Evolutionary conservation across 2,888 invertebrate genomes (phyloP), one percentile per base, ranked within the genome.

Genomic region (Parapristionchus giblindavisi): DNA sequence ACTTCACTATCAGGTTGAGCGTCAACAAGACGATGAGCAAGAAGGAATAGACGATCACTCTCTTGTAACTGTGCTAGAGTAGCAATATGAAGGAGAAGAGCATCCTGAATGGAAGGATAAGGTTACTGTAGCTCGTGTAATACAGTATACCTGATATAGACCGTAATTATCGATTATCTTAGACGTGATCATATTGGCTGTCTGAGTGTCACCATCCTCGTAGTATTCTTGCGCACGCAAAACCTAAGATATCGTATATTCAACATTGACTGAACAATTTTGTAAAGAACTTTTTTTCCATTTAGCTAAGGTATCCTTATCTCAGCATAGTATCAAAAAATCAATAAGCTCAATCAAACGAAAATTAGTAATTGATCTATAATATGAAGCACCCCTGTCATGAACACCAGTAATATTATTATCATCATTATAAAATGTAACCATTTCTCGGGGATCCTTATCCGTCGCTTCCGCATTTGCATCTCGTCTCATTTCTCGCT

Each of bases 1-100:
- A 75, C 29, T 14, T 76, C 72, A 51, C 40, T n/a, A 17, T 83
- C 80, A 6, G 85, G 83, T 66, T 77, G 77, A 29, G 77, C 60
- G 48, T 85, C 82, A 21, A 87, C 84, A 54, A 86, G 70, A 58
- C 74, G 75, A 68, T 86, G 86, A 6, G 84, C 80, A 60, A 86
- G 77, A 24, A 75, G 68, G 75, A 85, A 86, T 21, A 86, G 75
- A 21, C 71, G 77, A 27, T 77, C 77, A 17, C 72, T 68, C 54
- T 81, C 80, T 43, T 72, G 61, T 71, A 84, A 70, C 34, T 77
- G 76, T 14, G 77, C 80, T 43, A 81, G 75, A 24, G 66, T 51
- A 11, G 65, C 36, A n/a, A 76, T 40, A 43, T 76, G 76, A 24
- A 76, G 27, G 51, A 76, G 71, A 32, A 76, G 51, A n/a, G 63